Evolutionary conservation across 2,113 vertebrate species (phyloP).

Genomic region (Marcusenius ussheri): DNA sequence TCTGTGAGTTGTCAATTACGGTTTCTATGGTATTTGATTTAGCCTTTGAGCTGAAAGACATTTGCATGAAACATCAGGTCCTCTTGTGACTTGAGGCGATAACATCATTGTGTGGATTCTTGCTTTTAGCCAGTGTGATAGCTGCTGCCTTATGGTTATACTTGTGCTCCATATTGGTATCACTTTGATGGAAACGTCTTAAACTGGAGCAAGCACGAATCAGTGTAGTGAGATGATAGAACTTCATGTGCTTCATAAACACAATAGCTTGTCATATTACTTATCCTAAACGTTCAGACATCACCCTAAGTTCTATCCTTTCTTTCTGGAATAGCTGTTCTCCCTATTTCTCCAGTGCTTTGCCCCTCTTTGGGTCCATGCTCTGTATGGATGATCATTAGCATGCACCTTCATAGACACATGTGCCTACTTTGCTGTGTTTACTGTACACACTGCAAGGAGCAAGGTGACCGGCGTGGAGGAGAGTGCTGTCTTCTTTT

Average conservation of each 20-base stretch:
- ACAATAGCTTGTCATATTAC: neutral
- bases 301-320: neutral
- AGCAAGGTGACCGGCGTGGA: neutral
- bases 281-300: neutral
- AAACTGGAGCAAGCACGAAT: neutral
- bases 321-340: neutral
- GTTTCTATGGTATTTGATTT: neutral
- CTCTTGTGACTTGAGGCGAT: neutral
- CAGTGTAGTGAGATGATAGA: neutral
- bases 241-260: too few species aligned
- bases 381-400: neutral
- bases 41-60: neutral
- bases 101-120: neutral
- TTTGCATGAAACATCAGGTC: neutral
- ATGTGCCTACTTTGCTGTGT: neutral
- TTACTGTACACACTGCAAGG: neutral
- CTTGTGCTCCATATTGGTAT: neutral
- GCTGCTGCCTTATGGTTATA: neutral
- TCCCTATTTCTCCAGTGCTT: neutral
- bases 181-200: neutral
- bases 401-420: neutral
- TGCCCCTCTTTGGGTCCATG: neutral
- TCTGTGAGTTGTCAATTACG: slow-evolving; percentile 51
- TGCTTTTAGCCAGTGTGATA: neutral
- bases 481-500: neutral